Evolutionary conservation across 2,888 invertebrate species (phyloP).

Genomic region (Vesta saturnalis): DNA sequence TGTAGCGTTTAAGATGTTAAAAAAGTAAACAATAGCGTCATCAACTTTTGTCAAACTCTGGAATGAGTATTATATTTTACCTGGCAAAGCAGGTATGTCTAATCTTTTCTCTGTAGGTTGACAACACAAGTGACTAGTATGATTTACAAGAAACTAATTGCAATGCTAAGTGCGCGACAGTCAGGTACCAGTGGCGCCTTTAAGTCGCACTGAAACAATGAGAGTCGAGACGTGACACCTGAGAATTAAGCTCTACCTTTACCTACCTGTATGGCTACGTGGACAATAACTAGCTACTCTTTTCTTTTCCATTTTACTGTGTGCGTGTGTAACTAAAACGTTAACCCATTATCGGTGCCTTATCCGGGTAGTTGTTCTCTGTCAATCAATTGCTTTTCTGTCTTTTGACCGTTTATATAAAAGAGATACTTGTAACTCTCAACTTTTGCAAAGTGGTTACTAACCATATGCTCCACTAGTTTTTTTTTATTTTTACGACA

Average conservation of each 20-base stretch:
- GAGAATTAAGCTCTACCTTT: conserved; percentile 51
- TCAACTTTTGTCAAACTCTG: background rate
- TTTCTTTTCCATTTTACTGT: conserved; percentile 11
- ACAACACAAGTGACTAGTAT: conserved; percentile 32
- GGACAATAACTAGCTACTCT: conserved; percentile 45
- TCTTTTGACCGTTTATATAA: conserved; percentile 7
- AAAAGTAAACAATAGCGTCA: background rate
- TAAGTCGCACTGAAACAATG: conserved; percentile 57
- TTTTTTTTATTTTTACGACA: too few species aligned
- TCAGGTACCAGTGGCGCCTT: conserved; percentile 59
- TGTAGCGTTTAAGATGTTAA: too few species aligned
- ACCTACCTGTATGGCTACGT: conserved; percentile 49
- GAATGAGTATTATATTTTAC: conserved; percentile 8
- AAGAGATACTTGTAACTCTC: conserved; percentile 8
- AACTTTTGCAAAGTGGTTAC: conserved; percentile 2
- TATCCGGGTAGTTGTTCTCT: conserved; percentile 34
- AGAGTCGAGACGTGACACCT: conserved; percentile 57
- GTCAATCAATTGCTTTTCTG: conserved; percentile 27
- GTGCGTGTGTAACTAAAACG: conserved; percentile 42
- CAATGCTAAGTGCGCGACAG: conserved; percentile 58
- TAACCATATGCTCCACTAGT: background rate
- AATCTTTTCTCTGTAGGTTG: conserved; percentile 24
- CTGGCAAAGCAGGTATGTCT: conserved; percentile 20
- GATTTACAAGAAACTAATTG: conserved; percentile 56
- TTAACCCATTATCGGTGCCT: conserved; percentile 34